These are phyloP conservation scores for Chaetops frenatus DNA, from an alignment of 2,113 vertebrate species.

Conservation along the genomic window DNA sequence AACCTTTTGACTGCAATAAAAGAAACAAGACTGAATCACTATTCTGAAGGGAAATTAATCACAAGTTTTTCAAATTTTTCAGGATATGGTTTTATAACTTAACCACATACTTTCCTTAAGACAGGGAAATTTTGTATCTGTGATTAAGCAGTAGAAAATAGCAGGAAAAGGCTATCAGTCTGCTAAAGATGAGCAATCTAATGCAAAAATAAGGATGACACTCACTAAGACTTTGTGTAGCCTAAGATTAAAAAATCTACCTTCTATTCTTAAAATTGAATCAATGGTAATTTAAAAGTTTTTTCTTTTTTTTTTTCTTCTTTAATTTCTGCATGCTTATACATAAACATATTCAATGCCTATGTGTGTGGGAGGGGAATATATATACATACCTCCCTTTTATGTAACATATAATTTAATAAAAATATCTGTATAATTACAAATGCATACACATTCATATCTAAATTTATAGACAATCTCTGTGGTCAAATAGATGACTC, in stretches of 20 bases:
- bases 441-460: neutral
- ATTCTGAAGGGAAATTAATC: neutral
- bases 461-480: neutral
- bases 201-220: neutral
- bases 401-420: neutral
- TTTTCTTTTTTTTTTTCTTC: neutral
- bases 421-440: neutral
- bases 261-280: neutral
- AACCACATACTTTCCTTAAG: neutral
- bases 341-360: neutral
- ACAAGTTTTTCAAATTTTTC: neutral
- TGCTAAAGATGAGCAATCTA: neutral
- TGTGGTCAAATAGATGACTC: fast-evolving
- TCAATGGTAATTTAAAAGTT: neutral
- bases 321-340: neutral
- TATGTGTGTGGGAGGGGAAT: neutral
- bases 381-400: neutral
- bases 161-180: neutral
- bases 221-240: neutral
- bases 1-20: constrained; percentile 79
- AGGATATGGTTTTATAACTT: neutral
- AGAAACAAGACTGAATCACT: constrained; percentile 35
- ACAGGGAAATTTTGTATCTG: neutral
- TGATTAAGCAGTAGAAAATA: neutral
- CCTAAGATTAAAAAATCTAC: neutral